phyloP scores from a whole-genome alignment of 2,888 invertebrate species.

The Orgyia antiqua region DNA sequence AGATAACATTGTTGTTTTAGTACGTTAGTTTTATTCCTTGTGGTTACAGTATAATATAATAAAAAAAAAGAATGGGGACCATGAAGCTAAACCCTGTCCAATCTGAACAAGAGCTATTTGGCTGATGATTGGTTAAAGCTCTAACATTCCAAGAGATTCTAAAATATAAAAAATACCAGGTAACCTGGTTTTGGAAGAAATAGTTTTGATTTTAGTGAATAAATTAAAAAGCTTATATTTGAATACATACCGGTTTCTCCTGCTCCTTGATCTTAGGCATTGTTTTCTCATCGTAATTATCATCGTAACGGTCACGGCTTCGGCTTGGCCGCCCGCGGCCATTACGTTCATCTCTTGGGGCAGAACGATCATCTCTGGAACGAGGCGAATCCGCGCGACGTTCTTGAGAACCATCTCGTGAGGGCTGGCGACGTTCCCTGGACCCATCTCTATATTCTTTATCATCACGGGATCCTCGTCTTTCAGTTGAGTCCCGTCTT shows the following conservation, averaged over 20 bases:
- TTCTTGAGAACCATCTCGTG: constrained; percentile 1
- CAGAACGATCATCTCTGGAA: not conserved
- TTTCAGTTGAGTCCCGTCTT: no score
- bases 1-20: constrained; percentile 17
- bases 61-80: not conserved
- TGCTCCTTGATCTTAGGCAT: constrained; percentile 87
- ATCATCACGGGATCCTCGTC: not conserved
- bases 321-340: constrained; percentile 48
- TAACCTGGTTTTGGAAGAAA: no score
- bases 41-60: no score
- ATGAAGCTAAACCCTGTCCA: no score
- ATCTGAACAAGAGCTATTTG: no score
- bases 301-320: constrained; percentile 33
- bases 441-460: constrained; percentile 10
- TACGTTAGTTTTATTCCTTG: no score
- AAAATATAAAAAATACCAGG: no score
- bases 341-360: constrained; percentile 26
- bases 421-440: constrained; percentile 7
- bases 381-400: not conserved
- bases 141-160: no score
- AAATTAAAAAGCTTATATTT: no score
- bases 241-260: constrained; percentile 81
- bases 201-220: no score
- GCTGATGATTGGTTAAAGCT: no score
- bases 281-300: constrained; percentile 46